Base-by-base conservation (phyloP, 1,140 invertebrate species). In the Wiebesia pumilae region DNA sequence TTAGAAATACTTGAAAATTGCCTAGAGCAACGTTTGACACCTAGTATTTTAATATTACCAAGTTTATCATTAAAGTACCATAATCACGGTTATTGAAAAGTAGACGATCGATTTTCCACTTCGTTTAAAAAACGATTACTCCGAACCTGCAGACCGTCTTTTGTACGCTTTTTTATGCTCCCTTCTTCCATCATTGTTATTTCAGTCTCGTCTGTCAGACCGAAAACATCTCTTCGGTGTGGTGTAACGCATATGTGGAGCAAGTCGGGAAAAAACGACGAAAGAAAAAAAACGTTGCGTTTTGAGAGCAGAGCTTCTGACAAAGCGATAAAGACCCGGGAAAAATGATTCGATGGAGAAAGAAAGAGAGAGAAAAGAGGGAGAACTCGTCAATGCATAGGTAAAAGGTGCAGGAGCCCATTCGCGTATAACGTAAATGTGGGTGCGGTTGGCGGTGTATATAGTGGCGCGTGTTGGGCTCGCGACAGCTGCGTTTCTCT, bases 391-490 rank as follows among this genome's bases (percentile, higher is more conserved):
- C 35, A 38, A 40, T 3, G 62, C 35, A 81, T 81, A 81, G 30
- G 62, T 81, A 81, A 81, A 82, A 77, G 51, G 51, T 83, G 71
- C 51, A 77, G 82, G 82, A 58, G 71, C 51, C 38, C 90, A 87
- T 69, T 38, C 69, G 47, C 47, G 69, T 58, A 89, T 91, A 93
- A 93, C 92, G 92, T 92, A 93, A 93, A 93, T 93, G 92, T 92
- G 92, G 92, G 93, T 91, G 91, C 93, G 93, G 93, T 93, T 93
- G 93, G 92, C 92, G 92, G 92, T 94, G 93, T 93, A 90, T 78
- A 51, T 78, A 90, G 90, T 69, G 81, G 81, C 81, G 81, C 81
- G 81, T 82, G 81, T 67, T 69, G 38, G 81, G 89, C 91, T 90
- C 90, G 90, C 92, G 93, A 93, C 93, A 94, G 93, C 93, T 94